A percentile compares a stretch with the other conserved stretches of the same genome.
phyloP scores from a whole-genome alignment of 1,140 invertebrate genomes.

The Parasteatoda tepidariorum region DNA sequence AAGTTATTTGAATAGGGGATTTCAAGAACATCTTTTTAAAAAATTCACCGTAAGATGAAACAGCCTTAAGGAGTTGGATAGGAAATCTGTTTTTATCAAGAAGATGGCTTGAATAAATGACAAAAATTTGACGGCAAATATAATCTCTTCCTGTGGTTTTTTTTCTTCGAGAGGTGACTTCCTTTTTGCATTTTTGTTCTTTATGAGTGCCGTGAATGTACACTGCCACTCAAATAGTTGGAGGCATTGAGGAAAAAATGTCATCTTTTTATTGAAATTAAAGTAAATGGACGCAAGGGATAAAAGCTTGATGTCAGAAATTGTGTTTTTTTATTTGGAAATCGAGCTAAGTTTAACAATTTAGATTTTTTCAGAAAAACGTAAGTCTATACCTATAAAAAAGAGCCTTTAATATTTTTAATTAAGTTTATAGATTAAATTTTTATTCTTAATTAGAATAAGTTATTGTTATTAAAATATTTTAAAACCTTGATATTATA shows the following conservation, averaged over 20 bases:
- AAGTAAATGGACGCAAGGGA: too few species aligned
- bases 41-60: not conserved
- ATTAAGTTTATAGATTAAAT: too few species aligned
- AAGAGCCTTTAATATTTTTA: too few species aligned
- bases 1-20: constrained; percentile 36
- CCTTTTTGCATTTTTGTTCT: not conserved
- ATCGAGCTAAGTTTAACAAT: too few species aligned
- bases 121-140: constrained; percentile 44
- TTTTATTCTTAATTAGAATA: too few species aligned
- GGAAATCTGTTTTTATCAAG: constrained; percentile 39
- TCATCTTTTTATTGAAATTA: not conserved
- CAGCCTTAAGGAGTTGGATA: not conserved
- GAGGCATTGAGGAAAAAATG: not conserved
- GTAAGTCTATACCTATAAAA: too few species aligned
- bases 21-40: constrained; percentile 36
- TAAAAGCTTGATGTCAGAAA: too few species aligned
- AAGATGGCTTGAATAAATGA: constrained; percentile 35
- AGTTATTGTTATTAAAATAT: too few species aligned
- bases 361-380: too few species aligned
- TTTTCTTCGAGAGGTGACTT: not conserved
- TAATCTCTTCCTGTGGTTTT: not conserved
- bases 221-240: not conserved
- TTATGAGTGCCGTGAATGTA: not conserved
- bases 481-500: too few species aligned
- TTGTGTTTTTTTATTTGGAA: too few species aligned